Evolutionary conservation across 1,140 invertebrate genomes (phyloP).

Genomic region (Homalodisca vitripennis): DNA sequence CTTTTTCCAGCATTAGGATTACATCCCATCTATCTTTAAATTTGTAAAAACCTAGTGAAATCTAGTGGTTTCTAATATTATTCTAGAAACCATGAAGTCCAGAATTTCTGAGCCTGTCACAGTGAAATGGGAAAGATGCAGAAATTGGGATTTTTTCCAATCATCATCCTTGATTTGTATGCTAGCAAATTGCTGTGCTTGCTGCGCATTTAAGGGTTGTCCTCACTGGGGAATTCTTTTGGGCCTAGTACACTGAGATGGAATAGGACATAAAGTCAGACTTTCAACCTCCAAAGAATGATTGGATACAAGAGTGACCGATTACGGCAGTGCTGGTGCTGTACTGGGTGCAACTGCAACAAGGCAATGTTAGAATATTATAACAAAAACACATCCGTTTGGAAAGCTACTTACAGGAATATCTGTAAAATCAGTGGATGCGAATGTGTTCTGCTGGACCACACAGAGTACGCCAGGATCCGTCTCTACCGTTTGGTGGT

Average conservation of each 20-base stretch:
- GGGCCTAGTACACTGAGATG: not conserved
- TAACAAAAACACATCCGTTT: not conserved
- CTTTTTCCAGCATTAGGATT: no score
- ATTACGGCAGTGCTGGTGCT: not conserved
- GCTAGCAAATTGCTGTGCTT: no score
- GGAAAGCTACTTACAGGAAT: not conserved
- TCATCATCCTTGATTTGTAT: no score
- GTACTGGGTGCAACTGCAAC: not conserved
- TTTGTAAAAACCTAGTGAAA: no score
- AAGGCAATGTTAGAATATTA: not conserved
- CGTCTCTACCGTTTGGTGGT: not conserved
- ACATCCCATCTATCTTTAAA: no score
- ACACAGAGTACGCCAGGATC: not conserved
- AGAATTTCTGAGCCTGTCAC: no score
- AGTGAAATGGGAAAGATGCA: no score
- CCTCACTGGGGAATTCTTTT: not conserved
- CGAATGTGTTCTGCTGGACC: not conserved
- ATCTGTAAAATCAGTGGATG: not conserved
- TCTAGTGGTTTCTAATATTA: no score
- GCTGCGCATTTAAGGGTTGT: no score
- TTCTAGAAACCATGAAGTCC: no score
- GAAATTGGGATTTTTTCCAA: no score
- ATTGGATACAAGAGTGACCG: not conserved
- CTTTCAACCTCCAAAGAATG: not conserved
- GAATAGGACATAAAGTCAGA: not conserved